Evolutionary conservation across 2,113 vertebrate genomes (phyloP).

Genomic region (Thalassarche chlororhynchos): DNA sequence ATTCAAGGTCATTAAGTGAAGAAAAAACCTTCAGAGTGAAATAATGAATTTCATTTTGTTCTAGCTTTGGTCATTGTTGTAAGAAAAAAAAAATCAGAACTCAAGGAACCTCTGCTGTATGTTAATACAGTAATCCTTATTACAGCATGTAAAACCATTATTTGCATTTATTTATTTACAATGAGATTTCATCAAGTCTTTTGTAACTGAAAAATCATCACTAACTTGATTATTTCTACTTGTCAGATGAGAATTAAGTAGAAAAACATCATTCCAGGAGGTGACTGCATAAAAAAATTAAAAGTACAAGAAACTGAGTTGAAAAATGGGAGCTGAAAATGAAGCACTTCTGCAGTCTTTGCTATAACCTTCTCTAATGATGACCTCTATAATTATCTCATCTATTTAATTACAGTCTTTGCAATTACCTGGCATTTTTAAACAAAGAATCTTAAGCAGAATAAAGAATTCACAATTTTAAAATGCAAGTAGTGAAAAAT

Average conservation of each 20-base stretch:
- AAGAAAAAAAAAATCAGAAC: neutral
- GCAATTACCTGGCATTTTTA: neutral
- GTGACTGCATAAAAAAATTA: neutral
- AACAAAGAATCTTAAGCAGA: neutral
- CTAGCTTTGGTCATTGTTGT: neutral
- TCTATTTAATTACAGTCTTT: slow-evolving; percentile 45
- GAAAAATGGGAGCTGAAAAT: slow-evolving; percentile 19
- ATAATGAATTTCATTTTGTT: neutral
- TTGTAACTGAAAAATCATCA: neutral
- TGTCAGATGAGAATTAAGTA: neutral
- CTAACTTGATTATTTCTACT: neutral
- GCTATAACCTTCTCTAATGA: neutral
- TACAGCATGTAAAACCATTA: neutral
- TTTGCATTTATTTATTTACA: neutral
- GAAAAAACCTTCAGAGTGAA: neutral
- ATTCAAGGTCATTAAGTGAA: slow-evolving; percentile 4
- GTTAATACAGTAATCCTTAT: neutral
- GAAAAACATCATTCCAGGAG: neutral
- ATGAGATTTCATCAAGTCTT: neutral
- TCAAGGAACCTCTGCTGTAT: neutral
- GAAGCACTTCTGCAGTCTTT: neutral
- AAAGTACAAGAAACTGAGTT: neutral
- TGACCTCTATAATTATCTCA: slow-evolving; percentile 60
- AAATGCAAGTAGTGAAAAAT: neutral
- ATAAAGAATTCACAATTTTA: neutral